A percentile compares a stretch with the other conserved stretches of the same genome.
Conservation (phyloP, 2,797 vertebrate species). For the Artibeus jamaicensis region DNA sequence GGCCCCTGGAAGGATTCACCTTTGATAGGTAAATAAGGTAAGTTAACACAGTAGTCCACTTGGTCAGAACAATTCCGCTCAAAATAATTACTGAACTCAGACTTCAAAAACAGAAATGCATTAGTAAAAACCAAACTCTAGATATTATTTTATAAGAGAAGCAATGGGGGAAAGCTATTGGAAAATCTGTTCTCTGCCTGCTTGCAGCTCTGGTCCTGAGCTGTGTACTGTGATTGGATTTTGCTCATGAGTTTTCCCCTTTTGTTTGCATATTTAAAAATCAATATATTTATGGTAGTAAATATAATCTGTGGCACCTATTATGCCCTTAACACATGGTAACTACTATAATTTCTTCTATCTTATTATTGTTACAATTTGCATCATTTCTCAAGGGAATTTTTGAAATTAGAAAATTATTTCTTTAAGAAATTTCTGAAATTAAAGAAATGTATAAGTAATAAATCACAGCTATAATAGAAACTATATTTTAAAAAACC, state of each 20-base stretch:
- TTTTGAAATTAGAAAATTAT: constrained; percentile 13
- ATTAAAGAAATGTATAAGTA: neutral
- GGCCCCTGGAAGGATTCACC: neutral
- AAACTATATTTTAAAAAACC: neutral
- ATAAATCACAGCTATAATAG: neutral
- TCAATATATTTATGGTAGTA: neutral
- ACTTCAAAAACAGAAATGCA: neutral
- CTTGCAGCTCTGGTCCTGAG: accelerated
- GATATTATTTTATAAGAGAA: neutral
- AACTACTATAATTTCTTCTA: neutral
- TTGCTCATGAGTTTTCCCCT: neutral
- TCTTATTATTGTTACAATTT: constrained; percentile 26
- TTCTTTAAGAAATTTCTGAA: constrained; percentile 15
- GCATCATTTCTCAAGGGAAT: neutral
- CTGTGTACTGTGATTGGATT: neutral
- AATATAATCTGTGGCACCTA: neutral
- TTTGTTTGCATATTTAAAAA: neutral
- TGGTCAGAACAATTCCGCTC: neutral
- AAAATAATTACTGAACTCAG: neutral
- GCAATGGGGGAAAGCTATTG: neutral
- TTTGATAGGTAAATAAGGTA: neutral
- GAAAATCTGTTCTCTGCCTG: neutral
- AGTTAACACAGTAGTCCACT: neutral
- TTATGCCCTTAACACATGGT: neutral
- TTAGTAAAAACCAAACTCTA: neutral